phyloP scores from a whole-genome alignment of 1,140 invertebrate species.

The Drosophila triauraria region DNA sequence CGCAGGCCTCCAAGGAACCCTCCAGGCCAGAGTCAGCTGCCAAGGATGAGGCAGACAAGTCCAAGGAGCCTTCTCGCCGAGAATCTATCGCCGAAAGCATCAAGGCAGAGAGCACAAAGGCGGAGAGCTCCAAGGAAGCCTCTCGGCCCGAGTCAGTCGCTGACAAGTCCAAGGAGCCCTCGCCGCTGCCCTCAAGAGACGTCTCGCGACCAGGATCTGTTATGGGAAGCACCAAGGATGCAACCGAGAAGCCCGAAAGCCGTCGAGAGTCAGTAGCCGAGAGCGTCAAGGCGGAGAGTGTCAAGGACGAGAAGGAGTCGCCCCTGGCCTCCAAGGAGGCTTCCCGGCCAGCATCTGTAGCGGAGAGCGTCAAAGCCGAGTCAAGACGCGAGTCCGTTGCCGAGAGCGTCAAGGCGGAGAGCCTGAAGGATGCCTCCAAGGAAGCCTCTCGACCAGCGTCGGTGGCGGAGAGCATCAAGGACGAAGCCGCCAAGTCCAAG shows the following conservation, averaged over 20 bases:
- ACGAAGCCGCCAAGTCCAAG: conserved; percentile 5
- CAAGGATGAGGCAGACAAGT: conserved; percentile 13
- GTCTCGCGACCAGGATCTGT: conserved; percentile 47
- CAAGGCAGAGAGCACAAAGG: conserved; percentile 14
- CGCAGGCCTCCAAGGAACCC: conserved; percentile 15
- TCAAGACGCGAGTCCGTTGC: conserved; percentile 49
- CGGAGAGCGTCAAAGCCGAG: conserved; percentile 26
- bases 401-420: conserved; percentile 20
- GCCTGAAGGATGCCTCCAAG: conserved; percentile 21
- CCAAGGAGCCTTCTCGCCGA: conserved; percentile 9
- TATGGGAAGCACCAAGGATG: conserved; percentile 23
- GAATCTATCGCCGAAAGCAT: conserved; percentile 45
- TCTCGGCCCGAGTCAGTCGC: conserved; percentile 14
- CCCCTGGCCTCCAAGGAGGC: conserved; percentile 3
- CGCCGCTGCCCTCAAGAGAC: conserved; percentile 29
- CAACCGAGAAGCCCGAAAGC: conserved; percentile 33
- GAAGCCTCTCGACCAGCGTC: conserved; percentile 20
- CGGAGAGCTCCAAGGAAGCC: conserved; percentile 13
- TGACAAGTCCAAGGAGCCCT: conserved; percentile 17
- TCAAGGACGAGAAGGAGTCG: conserved; percentile 33
- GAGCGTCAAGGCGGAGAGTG: conserved; percentile 29
- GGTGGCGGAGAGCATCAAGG: conserved; percentile 9
- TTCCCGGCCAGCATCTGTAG: conserved; percentile 40
- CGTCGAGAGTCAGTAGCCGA: conserved; percentile 18
- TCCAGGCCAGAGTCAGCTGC: conserved; percentile 44